Evolutionary conservation across 2,888 invertebrate species (phyloP), one percentile per base, ranked within the genome.

Genomic region (Ganaspis brasiliensis): DNA sequence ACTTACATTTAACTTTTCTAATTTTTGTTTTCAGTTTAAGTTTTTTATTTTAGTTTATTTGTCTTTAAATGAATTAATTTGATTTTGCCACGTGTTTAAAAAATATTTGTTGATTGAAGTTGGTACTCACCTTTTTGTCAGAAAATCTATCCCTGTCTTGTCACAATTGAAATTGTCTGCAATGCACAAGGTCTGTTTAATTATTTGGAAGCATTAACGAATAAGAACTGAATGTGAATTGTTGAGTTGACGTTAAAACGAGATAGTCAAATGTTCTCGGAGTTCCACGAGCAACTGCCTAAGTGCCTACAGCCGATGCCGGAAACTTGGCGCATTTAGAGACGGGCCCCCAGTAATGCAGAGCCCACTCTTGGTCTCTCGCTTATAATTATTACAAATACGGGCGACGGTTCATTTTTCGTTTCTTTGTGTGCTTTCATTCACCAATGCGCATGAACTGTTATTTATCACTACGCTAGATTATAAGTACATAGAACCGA

Each of bases 261-360:
- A 82, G 81, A 84, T 82, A 79, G 80, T 79, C 76, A 84, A 83
- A 78, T 83, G 79, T 83, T 73, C 82, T 81, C 83, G 79, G 83
- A 80, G 82, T 76, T 80, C 75, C 73, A 81, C 75, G 74, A 81
- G 81, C 83, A 81, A 84, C 83, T 85, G 85, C 83, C 19, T 19
- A 52, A 52, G 52, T 19, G 52, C 52, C 52, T 52, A 49, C 16
- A 16, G 52, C 9, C 52, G 52, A n/a, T 52, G 19, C 16, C 83
- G 87, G 84, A 85, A 86, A 87, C 87, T 86, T 86, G 86, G 75
- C 82, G 76, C 52, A 19, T 19, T 52, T 52, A 52, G 52, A 52
- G 52, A 52, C 52, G 77, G 78, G 79, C 73, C 75, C 77, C 74
- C 77, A 77, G 77, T n/a, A n/a, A n/a, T n/a, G n/a, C 78, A 75